phyloP scores from a whole-genome alignment of 2,888 invertebrate genomes.

The Tiphia femorata region DNA sequence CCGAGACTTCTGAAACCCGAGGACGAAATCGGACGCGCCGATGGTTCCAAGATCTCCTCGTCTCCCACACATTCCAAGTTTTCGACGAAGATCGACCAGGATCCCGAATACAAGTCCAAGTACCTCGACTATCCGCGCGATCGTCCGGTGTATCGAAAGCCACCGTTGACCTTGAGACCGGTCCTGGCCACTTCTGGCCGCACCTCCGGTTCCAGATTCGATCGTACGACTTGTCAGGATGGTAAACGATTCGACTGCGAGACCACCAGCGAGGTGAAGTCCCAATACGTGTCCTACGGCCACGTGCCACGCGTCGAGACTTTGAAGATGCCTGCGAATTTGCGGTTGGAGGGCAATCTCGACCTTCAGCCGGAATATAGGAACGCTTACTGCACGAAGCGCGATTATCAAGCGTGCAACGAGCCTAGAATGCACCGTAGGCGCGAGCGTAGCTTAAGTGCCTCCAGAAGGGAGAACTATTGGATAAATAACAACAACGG shows the following conservation, averaged over 20 bases:
- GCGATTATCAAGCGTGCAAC: constrained; percentile 16
- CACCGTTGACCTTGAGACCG: constrained; percentile 47
- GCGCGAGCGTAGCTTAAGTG: constrained; percentile 55
- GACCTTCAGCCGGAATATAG: constrained; percentile 70
- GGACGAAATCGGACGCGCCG: constrained; percentile 61
- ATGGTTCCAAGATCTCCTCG: constrained; percentile 57
- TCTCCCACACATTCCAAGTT: constrained; percentile 48
- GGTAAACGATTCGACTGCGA: constrained; percentile 28
- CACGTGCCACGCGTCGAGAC: constrained; percentile 58
- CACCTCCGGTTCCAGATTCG: constrained; percentile 18
- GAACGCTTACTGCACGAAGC: constrained; percentile 62
- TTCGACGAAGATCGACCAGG: constrained; percentile 62
- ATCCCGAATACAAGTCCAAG: constrained; percentile 68
- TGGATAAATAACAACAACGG: constrained; percentile 59
- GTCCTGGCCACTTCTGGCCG: constrained; percentile 35
- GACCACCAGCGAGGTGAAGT: constrained; percentile 52
- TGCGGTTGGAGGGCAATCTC: constrained; percentile 66
- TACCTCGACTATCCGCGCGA: constrained; percentile 53
- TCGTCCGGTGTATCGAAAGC: constrained; percentile 51
- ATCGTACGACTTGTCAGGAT: constrained; percentile 14
- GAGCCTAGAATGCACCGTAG: constrained; percentile 46
- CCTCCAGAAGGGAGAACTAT: constrained; percentile 51
- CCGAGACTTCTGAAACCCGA: constrained; percentile 67
- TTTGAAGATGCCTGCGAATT: constrained; percentile 59
- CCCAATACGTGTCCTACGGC: constrained; percentile 59